phyloP scores from a whole-genome alignment of 2,888 invertebrate genomes.

The Petrophora chlorosata region DNA sequence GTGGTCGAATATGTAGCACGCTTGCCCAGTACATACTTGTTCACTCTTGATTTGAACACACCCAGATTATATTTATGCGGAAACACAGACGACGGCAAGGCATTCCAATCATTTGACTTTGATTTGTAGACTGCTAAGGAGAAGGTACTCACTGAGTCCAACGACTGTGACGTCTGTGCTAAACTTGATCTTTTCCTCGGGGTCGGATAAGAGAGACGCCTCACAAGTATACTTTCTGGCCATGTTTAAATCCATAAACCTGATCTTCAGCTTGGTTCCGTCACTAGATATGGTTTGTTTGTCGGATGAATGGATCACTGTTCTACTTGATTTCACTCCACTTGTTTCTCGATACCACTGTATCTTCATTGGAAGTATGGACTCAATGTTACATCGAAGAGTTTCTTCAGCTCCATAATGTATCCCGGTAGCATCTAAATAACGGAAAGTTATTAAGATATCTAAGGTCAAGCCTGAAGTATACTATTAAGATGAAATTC shows the following conservation, averaged over 20 bases:
- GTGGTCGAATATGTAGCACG: no score
- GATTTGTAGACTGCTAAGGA: no score
- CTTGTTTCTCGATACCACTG: constrained; percentile 23
- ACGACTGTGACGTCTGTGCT: constrained; percentile 15
- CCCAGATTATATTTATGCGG: no score
- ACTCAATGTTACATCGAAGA: constrained; percentile 26
- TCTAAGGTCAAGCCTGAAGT: no score
- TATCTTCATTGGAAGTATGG: constrained; percentile 18
- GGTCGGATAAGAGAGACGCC: constrained; percentile 13
- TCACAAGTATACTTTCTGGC: constrained; percentile 31
- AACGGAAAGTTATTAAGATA: no score
- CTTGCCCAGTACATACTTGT: no score
- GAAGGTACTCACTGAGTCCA: no score
- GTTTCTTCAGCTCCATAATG: constrained; percentile 17
- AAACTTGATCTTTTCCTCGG: constrained; percentile 4
- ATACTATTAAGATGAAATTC: no score
- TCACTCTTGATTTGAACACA: no score
- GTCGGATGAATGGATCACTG: background rate
- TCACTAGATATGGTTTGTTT: background rate
- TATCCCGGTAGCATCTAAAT: constrained; percentile 13
- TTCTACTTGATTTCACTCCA: background rate
- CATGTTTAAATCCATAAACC: constrained; percentile 16
- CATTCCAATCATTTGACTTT: no score
- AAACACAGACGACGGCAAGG: no score
- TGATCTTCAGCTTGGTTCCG: constrained; percentile 23